Evolutionary conservation across 2,113 vertebrate genomes (phyloP), one percentile per base, ranked within the genome.

Genomic region (Indicator indicator): DNA sequence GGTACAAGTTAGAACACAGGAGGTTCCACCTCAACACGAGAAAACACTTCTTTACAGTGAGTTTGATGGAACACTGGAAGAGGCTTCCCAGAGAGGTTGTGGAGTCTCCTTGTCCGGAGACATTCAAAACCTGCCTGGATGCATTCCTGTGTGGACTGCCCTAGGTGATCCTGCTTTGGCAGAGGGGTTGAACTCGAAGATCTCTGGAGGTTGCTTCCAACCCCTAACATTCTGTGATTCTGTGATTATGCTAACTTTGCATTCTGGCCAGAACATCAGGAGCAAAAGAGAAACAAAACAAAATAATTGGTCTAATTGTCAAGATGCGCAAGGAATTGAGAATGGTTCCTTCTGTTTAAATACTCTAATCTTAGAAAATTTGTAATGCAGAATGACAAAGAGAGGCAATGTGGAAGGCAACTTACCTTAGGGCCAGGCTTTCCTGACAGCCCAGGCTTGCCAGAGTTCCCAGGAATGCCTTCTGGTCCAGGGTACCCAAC

Each of bases 401-500:
- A 63, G 65, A 79, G 28, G 11, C 48, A 77, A 78, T 16, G 42
- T 9, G 42, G 44, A 65, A 27, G 89, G 28, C 84, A 96, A 65
- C 95, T 97, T 96, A 99, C 99, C 96, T 98, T 97, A 62, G 94
- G 95, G 83, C 99, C 99, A 56, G 95, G 80, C 72, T 97, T 97
- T 91, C 99, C 99, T 64, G 97, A 97, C 21, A 97, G 82, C 58
- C 99, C 99, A 90, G 72, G 82, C 88, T 98, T 98, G 68, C 99
- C 99, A 58, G 96, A 91, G 65, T 97, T 97, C 90, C 99, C 99
- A 59, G 98, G 94, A 77, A 97, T 60, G 24, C 98, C 99, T 19
- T 98, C 98, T 12, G 76, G 69, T 80, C 99, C 99, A 74, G 97
- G 96, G 89, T 98, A 98, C 82, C 99, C 99, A 10, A 71, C 89